A percentile compares a stretch with the other conserved stretches of the same genome.
These are phyloP conservation scores for Tragelaphus strepsiceros DNA, from an alignment of 2,113 vertebrate genomes.

Conservation along the genomic window DNA sequence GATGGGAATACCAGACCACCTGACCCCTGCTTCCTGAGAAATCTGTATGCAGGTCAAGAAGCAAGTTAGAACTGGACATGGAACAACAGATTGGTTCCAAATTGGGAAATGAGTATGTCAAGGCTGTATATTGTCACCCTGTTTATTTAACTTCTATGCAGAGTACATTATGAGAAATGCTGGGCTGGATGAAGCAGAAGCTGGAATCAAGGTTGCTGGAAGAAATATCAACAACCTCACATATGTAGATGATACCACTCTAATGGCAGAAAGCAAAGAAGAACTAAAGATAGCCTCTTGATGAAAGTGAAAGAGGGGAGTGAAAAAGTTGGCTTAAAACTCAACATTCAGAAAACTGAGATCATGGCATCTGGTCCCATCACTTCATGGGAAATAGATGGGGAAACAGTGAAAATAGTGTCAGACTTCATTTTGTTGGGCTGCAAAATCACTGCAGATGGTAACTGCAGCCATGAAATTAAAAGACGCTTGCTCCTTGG, in stretches of 20 bases:
- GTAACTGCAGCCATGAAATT: neutral
- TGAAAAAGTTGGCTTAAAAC: neutral
- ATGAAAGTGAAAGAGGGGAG: neutral
- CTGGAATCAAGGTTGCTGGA: neutral
- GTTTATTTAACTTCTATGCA: neutral
- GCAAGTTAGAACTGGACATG: neutral
- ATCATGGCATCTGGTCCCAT: neutral
- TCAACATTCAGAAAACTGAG: neutral
- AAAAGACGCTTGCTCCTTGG: neutral
- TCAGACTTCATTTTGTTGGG: neutral
- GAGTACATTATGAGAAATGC: neutral
- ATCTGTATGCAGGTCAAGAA: neutral
- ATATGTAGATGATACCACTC: neutral
- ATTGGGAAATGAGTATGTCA: neutral
- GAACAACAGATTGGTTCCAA: neutral
- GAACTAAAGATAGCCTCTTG: neutral
- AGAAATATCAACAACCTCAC: neutral
- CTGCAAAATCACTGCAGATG: neutral
- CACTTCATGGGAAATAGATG: neutral
- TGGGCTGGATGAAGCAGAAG: neutral
- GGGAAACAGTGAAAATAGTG: neutral
- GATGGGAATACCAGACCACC: too few relatives aligned
- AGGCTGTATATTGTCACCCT: neutral
- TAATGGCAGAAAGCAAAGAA: neutral
- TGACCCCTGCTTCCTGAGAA: too few relatives aligned